These are phyloP conservation scores for Cephus spinipes DNA, from an alignment of 2,888 invertebrate species.

Conservation along the genomic window DNA sequence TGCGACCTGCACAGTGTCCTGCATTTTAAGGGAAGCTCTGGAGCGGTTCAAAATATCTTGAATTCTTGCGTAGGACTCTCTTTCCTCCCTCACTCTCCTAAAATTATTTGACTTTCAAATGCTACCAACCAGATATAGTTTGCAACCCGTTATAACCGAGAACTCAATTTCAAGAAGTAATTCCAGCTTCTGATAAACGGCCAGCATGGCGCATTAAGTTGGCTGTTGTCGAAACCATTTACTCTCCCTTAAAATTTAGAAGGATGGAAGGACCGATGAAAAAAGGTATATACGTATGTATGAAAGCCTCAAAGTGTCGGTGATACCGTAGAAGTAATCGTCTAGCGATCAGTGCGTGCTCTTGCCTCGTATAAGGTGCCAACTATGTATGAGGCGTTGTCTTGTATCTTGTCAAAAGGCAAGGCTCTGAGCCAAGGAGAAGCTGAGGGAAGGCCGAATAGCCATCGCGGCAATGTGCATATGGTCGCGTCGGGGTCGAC, in stretches of 20 bases:
- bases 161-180: conserved; percentile 23
- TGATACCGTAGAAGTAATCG: background rate
- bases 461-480: background rate
- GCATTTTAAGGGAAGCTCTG: background rate
- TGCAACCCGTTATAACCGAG: conserved; percentile 35
- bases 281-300: background rate
- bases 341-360: background rate
- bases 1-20: background rate
- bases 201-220: conserved; percentile 36
- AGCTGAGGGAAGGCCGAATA: background rate
- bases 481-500: background rate
- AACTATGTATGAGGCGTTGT: background rate
- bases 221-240: background rate
- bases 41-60: background rate
- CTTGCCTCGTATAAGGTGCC: background rate
- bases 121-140: conserved; percentile 22
- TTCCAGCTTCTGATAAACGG: conserved; percentile 39
- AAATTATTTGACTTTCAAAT: conserved; percentile 54
- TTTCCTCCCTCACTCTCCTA: conserved; percentile 21
- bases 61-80: background rate
- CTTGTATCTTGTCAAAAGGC: background rate
- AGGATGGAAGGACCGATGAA: background rate
- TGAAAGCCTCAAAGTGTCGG: background rate
- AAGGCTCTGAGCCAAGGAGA: background rate
- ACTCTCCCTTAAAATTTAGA: background rate